phyloP scores from a whole-genome alignment of 2,797 vertebrate species.

The Iguana delicatissima region DNA sequence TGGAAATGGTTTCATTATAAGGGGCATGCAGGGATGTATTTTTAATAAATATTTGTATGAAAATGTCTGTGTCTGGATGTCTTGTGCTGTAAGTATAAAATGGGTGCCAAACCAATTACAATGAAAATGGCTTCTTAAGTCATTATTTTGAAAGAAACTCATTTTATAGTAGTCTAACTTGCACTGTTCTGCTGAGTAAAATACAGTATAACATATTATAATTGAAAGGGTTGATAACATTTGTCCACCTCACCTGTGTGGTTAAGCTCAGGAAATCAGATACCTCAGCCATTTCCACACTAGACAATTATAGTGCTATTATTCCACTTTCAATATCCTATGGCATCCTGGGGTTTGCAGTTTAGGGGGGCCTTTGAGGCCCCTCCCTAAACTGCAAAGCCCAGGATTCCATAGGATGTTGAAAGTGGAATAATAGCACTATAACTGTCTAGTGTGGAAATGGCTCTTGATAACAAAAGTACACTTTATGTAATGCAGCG shows the following conservation, averaged over 20 bases:
- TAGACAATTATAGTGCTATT: too few relatives aligned
- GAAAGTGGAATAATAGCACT: too few relatives aligned
- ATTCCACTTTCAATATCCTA: too few relatives aligned
- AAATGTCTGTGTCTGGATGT: constrained; percentile 26
- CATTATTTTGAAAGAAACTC: background rate
- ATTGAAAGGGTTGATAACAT: constrained; percentile 35
- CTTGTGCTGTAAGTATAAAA: background rate
- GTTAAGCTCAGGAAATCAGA: background rate
- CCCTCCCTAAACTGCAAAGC: too few relatives aligned
- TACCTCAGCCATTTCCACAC: too few relatives aligned
- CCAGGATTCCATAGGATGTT: too few relatives aligned
- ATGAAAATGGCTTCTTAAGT: background rate
- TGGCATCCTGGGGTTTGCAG: too few relatives aligned
- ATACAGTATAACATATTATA: constrained; percentile 21
- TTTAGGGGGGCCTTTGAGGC: too few relatives aligned
- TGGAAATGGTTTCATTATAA: constrained; percentile 50
- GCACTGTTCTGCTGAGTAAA: constrained; percentile 13
- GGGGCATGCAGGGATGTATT: constrained; percentile 45
- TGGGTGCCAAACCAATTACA: background rate
- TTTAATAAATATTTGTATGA: constrained; percentile 69
- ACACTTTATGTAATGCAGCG: background rate
- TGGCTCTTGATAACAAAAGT: background rate
- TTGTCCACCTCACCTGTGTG: constrained; percentile 35
- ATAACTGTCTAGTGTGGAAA: too few relatives aligned
- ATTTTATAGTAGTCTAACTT: constrained; percentile 7